phyloP scores from a whole-genome alignment of 2,888 invertebrate species.

The Diplolepis rosae region DNA sequence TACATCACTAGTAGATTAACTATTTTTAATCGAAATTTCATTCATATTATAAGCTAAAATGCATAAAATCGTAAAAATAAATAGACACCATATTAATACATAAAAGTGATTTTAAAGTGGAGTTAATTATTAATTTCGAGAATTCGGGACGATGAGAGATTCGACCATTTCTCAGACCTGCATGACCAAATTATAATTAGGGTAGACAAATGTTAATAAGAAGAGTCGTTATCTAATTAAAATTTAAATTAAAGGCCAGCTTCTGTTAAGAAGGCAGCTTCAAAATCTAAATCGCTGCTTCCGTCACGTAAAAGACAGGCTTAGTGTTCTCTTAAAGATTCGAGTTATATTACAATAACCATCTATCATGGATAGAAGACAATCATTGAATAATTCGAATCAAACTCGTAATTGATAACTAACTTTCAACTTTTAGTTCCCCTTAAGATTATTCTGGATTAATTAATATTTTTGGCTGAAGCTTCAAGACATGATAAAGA shows the following conservation, averaged over 20 bases:
- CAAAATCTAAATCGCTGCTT: slow-evolving; percentile 3
- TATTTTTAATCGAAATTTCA: too few relatives aligned
- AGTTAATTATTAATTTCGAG: not conserved
- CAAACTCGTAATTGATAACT: too few relatives aligned
- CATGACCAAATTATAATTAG: slow-evolving; percentile 1
- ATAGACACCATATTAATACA: too few relatives aligned
- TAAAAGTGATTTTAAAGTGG: not conserved
- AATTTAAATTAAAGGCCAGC: slow-evolving; percentile 2
- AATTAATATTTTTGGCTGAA: too few relatives aligned
- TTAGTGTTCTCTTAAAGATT: not conserved
- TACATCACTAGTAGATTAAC: too few relatives aligned
- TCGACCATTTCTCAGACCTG: not conserved
- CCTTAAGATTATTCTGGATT: too few relatives aligned
- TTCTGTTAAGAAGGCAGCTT: not conserved
- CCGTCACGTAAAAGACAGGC: not conserved
- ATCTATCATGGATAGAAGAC: slow-evolving; percentile 6
- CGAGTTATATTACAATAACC: not conserved
- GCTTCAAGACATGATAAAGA: too few relatives aligned
- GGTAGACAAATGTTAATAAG: slow-evolving; percentile 19
- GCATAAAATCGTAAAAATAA: too few relatives aligned
- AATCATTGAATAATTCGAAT: not conserved
- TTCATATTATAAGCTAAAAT: too few relatives aligned
- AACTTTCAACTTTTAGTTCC: too few relatives aligned
- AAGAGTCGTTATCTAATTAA: slow-evolving; percentile 8
- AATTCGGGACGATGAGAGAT: not conserved